phyloP scores from a whole-genome alignment of 1,140 invertebrate species.

The Glossosoma conforme region DNA sequence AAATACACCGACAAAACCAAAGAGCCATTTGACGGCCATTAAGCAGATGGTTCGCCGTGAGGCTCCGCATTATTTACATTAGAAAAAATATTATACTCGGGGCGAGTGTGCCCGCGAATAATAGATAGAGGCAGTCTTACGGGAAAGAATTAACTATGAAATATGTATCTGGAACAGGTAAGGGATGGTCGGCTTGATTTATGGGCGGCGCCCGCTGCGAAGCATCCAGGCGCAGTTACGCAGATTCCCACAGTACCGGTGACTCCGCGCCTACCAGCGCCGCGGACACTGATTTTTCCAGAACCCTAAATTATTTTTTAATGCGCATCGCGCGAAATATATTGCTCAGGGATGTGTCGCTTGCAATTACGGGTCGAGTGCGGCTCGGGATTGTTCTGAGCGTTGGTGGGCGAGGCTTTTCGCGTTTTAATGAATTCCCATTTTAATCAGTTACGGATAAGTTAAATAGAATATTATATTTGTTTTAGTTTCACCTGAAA shows the following conservation, averaged over 20 bases:
- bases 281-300: slow-evolving; percentile 30
- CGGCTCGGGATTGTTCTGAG: background rate
- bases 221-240: background rate
- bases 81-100: slow-evolving; percentile 27
- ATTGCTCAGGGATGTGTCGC: slow-evolving; percentile 28
- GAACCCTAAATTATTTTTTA: slow-evolving; percentile 31
- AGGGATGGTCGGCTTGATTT: slow-evolving; percentile 29
- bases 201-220: slow-evolving; percentile 31
- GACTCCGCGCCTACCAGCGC: slow-evolving; percentile 5
- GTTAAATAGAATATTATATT: too few relatives aligned
- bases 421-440: background rate
- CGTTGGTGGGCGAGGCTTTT: too few relatives aligned
- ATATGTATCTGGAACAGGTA: slow-evolving; percentile 32
- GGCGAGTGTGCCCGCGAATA: slow-evolving; percentile 6
- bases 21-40: slow-evolving; percentile 32
- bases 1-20: slow-evolving; percentile 31
- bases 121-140: slow-evolving; percentile 29
- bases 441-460: too few relatives aligned
- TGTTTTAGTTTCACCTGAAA: too few relatives aligned
- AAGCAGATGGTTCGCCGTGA: slow-evolving; percentile 31
- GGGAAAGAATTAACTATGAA: slow-evolving; percentile 33
- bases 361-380: slow-evolving; percentile 16
- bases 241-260: slow-evolving; percentile 1
- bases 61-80: slow-evolving; percentile 31
- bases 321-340: slow-evolving; percentile 26